Percentiles rank a stretch among this genome's conserved stretches.
phyloP scores from a whole-genome alignment of 2,797 vertebrate species.

The Pagetopsis macropterus region DNA sequence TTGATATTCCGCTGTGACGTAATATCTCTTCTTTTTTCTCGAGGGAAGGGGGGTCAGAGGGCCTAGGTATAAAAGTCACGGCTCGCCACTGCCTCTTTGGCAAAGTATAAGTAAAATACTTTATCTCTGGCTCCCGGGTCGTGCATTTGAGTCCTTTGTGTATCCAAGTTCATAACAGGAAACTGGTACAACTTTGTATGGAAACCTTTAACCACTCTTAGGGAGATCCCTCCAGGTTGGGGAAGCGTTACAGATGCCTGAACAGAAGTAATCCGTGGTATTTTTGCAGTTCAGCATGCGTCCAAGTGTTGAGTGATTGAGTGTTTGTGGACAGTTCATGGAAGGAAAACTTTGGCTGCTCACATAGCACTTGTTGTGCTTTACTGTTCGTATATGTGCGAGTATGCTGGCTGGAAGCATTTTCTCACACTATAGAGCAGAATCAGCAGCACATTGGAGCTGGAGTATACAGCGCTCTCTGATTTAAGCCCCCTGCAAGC shows the following conservation, averaged over 20 bases:
- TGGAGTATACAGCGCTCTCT: conserved; percentile 14
- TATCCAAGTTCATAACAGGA: too few relatives aligned
- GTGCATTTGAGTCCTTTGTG: too few relatives aligned
- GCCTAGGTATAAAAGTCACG: too few relatives aligned
- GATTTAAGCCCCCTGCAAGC: conserved; percentile 34
- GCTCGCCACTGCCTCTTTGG: too few relatives aligned
- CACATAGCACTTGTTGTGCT: conserved; percentile 21
- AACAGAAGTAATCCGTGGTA: neutral
- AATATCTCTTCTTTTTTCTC: too few relatives aligned
- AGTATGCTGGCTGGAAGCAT: conserved; percentile 30
- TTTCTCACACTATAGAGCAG: conserved; percentile 34
- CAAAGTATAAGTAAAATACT: too few relatives aligned
- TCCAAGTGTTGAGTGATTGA: conserved; percentile 27
- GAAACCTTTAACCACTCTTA: neutral
- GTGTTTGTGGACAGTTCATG: conserved; percentile 14
- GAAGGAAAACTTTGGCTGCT: conserved; percentile 23
- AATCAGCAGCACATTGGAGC: conserved; percentile 15
- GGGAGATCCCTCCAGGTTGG: neutral
- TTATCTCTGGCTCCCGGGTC: too few relatives aligned
- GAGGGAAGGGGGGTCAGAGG: too few relatives aligned
- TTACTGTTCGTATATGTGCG: conserved; percentile 8
- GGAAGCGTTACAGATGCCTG: neutral
- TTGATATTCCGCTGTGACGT: too few relatives aligned
- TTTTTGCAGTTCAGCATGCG: neutral
- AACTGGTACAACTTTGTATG: neutral